phyloP scores from a whole-genome alignment of 1,140 invertebrate genomes.

The Aphis craccivora region DNA sequence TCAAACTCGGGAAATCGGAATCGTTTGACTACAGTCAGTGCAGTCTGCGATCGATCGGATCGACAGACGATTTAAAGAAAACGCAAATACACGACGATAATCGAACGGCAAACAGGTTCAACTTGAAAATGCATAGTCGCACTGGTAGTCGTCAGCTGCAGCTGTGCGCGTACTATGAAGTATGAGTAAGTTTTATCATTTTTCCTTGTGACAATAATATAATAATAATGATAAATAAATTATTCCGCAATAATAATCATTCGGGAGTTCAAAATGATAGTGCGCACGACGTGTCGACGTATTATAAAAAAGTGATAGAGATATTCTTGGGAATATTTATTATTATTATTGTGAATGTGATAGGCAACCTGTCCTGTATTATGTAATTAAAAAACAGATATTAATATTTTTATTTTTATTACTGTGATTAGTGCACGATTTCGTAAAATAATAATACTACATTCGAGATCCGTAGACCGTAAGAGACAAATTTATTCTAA shows the following conservation, averaged over 20 bases:
- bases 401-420: slow-evolving; percentile 1
- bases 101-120: slow-evolving; percentile 29
- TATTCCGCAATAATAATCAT: not conserved
- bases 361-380: not conserved
- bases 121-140: slow-evolving; percentile 26
- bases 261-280: not conserved
- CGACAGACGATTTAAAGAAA: not conserved
- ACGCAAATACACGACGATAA: not conserved
- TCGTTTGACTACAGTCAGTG: not conserved
- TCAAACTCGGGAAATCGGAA: not conserved
- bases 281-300: not conserved
- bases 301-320: not conserved
- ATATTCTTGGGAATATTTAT: not conserved
- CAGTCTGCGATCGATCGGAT: not conserved
- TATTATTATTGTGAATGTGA: not conserved
- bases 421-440: not conserved
- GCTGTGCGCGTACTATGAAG: not conserved
- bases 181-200: not conserved
- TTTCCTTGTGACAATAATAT: not conserved
- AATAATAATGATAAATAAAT: slow-evolving; percentile 1
- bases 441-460: not conserved
- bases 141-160: slow-evolving; percentile 28
- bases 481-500: not conserved
- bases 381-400: not conserved
- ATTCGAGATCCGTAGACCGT: too few species aligned